Evolutionary conservation across 2,888 invertebrate genomes (phyloP), one percentile per base, ranked within the genome.

Genomic region (Meganola albula): DNA sequence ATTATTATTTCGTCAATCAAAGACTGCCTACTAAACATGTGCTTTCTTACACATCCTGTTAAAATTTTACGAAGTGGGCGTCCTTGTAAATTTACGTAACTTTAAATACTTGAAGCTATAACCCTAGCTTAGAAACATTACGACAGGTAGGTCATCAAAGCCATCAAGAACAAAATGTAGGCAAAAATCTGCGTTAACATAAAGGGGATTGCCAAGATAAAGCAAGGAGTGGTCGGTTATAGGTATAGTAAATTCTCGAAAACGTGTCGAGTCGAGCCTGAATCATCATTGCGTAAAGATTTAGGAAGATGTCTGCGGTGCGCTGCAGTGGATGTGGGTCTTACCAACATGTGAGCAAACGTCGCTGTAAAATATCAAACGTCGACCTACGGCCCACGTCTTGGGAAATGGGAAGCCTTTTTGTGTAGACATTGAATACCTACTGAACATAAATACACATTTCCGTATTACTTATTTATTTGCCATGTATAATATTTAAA

Each of bases 351-450:
- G 59, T 73, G 65, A 59, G 64, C 59, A 72, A 83, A 82, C 78
- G 75, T 74, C 74, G 58, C 69, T 60, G 61, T 61, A 66, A 78
- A 83, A 79, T 82, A 80, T 70, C 80, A 82, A 64, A 54, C 54
- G 52, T 20, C 63, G 77, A 79, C 76, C 77, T 58, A 44, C 68
- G 73, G 74, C 73, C 74, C n/a, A n/a, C 46, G 55, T 59, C 62
- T 72, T 68, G 43, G 48, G 66, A 66, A 72, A 71, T 74, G 66
- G 63, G 66, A 65, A 56, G 53, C 41, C 44, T 55, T 55, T 44
- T 56, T 10, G 46, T 56, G 48, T 33, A 44, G 46, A 56, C 43
- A 50, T 61, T 63, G 58, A 60, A 60, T 45, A 42, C 43, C 32
- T n/a, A n/a, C n/a, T n/a, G n/a, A n/a, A n/a, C n/a, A n/a, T n/a